Evolutionary conservation across 1,140 invertebrate species (phyloP), one percentile per base, ranked within the genome.

Genomic region (Bombyx mandarina): DNA sequence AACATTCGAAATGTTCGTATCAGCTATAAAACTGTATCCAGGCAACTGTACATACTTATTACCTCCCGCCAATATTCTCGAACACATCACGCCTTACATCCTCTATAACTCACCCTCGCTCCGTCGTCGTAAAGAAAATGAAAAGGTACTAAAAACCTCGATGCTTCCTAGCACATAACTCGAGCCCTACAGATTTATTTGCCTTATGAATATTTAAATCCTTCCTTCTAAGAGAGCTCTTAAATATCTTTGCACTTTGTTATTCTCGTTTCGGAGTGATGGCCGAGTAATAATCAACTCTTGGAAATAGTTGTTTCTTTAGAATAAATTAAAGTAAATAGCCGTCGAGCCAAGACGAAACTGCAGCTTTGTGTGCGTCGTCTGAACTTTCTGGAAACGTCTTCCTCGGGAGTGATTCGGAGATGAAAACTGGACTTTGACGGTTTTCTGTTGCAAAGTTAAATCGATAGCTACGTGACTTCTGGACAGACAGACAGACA

Each of bases 121-220:
- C 26, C 26, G 26, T 35, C 26, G 26, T 35, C 26, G 26, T 35
- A 35, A 35, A 35, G 26, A 35, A 35, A 35, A 35, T 35, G 26
- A 35, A 35, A 35, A 35, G 26, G 26, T 35, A 35, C 26, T 35
- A 35, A 35, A 35, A 35, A 35, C 26, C 26, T 35, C 26, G 26
- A 35, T 35, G 4, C 26, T 5, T 35, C 26, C 26, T 35, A 49
- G 48, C 48, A 3, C 8, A 43, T 52, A 52, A 22, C 51, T 42
- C 42, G 3, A n/a, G 51, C 43, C 26, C 57, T 44, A 49, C 43
- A 52, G 69, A 77, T 79, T 75, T 73, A 75, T 74, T 67, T 70
- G 52, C 67, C 71, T 77, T 77, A 77, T 77, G 69, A 77, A 77
- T 77, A 75, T 78, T 74, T 69, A 78, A 74, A 60, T 66, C 66